These are phyloP conservation scores for Drosophila neocordata DNA, from an alignment of 1,140 invertebrate species.

Conservation along the genomic window DNA sequence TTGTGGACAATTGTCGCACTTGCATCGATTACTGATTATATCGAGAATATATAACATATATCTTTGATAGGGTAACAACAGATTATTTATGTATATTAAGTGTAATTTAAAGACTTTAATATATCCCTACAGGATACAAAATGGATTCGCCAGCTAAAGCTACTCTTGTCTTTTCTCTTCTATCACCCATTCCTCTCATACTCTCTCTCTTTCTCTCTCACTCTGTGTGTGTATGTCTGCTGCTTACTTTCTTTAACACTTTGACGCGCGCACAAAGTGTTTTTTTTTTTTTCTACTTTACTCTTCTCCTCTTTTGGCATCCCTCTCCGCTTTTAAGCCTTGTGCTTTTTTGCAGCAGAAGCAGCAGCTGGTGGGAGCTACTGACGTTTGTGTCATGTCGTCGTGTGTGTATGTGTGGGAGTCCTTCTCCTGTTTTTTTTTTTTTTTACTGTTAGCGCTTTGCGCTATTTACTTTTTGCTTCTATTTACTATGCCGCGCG, in stretches of 20 bases:
- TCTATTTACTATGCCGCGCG: conserved; percentile 55
- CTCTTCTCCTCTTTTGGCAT: conserved; percentile 9
- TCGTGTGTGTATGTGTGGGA: conserved; percentile 26
- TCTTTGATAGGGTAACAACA: too few relatives aligned
- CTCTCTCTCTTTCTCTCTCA: background rate
- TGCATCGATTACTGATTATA: too few relatives aligned
- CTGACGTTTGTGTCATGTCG: conserved; percentile 48
- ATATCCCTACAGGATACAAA: background rate
- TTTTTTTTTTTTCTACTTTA: conserved; percentile 33
- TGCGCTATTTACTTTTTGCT: conserved; percentile 53
- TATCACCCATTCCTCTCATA: background rate
- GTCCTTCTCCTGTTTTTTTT: conserved; percentile 5
- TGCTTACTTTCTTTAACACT: conserved; percentile 62
- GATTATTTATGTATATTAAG: too few relatives aligned
- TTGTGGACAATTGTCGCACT: too few relatives aligned
- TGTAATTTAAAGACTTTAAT: background rate
- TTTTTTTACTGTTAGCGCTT: conserved; percentile 25
- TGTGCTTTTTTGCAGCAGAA: conserved; percentile 55
- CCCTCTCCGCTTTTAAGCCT: conserved; percentile 27
- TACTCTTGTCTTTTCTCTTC: conserved; percentile 4
- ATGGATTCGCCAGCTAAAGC: background rate
- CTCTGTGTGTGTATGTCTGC: background rate
- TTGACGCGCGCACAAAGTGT: conserved; percentile 61
- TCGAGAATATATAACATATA: too few relatives aligned
- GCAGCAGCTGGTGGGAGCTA: conserved; percentile 17